Conservation (phyloP, 2,113 vertebrate genomes). For the Ahaetulla prasina region DNA sequence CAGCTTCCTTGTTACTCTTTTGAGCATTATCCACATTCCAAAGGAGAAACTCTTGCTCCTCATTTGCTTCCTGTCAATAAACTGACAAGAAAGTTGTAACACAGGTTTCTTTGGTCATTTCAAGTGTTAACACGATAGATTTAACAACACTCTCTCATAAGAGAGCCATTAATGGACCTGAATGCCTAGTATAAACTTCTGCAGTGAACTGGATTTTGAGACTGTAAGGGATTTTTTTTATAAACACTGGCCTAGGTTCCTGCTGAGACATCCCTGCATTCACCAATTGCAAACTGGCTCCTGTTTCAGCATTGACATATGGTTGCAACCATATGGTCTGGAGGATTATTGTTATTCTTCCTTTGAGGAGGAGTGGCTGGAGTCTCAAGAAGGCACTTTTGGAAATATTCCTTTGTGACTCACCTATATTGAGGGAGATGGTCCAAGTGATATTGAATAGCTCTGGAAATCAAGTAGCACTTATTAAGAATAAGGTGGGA, state of each 20-base stretch:
- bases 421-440: not conserved
- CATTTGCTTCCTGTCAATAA: not conserved
- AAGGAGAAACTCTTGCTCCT: not conserved
- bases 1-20: not conserved
- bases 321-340: conserved; percentile 5
- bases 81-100: not conserved
- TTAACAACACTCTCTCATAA: not conserved
- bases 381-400: not conserved
- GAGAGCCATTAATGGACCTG: not conserved
- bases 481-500: not conserved
- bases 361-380: not conserved
- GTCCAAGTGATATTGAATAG: conserved; percentile 4
- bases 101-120: not conserved
- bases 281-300: not conserved
- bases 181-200: not conserved
- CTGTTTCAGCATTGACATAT: not conserved
- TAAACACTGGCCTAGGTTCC: not conserved
- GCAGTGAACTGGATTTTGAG: not conserved
- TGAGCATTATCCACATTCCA: not conserved
- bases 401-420: not conserved
- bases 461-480: not conserved
- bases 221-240: not conserved
- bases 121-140: not conserved
- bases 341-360: not conserved
- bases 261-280: not conserved